These are phyloP conservation scores for Echinometra lucunter DNA, from an alignment of 53 echinoderm and acorn worm genomes.

Conservation along the genomic window DNA sequence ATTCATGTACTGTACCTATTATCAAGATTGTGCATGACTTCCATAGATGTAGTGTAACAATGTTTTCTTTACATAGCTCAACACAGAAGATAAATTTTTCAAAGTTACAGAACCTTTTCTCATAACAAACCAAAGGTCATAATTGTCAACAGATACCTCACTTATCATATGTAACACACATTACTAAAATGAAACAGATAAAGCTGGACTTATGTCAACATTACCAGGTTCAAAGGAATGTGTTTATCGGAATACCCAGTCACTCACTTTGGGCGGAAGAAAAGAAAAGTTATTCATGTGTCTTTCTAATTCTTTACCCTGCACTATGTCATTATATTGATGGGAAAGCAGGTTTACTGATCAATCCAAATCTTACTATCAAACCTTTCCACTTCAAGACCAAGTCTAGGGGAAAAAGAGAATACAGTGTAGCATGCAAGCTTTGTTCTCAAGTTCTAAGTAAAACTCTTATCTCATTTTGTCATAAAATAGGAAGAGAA, in stretches of 20 bases:
- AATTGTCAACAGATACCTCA: neutral
- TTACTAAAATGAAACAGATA: neutral
- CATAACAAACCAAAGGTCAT: slow-evolving; percentile 56
- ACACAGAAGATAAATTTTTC: slow-evolving; percentile 8
- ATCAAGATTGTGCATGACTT: neutral
- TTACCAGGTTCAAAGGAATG: neutral
- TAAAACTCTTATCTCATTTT: neutral
- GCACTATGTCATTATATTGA: neutral
- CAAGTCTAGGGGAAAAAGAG: neutral
- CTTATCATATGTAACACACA: neutral
- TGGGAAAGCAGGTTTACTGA: neutral
- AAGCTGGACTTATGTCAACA: neutral
- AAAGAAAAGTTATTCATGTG: neutral
- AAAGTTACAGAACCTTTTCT: neutral
- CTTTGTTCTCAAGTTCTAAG: neutral
- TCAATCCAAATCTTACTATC: neutral
- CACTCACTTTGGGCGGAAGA: no score
- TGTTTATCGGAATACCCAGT: neutral
- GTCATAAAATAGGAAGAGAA: no score
- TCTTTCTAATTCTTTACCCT: neutral
- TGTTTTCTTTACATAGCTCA: neutral
- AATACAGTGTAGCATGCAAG: neutral
- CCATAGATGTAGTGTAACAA: neutral
- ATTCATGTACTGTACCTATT: neutral
- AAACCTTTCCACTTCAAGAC: neutral